Conservation (phyloP, 35 echinoderm and acorn worm species). For the Nesometra sesokonis region DNA sequence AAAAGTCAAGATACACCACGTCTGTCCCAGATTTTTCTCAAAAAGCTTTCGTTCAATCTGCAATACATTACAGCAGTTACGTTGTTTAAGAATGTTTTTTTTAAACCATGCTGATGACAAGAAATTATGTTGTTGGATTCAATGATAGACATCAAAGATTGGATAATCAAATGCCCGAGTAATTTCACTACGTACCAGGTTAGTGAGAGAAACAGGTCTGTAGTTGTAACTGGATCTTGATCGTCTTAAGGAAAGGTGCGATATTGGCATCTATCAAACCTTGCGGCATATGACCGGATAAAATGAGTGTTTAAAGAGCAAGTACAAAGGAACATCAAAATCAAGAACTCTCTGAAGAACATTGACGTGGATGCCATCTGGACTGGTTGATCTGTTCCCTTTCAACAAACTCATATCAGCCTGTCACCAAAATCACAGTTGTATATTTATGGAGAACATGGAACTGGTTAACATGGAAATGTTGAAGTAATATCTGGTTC, state of each 20-base stretch:
- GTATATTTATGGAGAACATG: neutral
- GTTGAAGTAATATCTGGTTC: neutral
- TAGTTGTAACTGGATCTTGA: too few relatives aligned
- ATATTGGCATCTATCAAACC: slow-evolving; percentile 49
- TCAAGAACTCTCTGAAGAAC: slow-evolving; percentile 20
- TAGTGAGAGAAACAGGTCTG: too few relatives aligned
- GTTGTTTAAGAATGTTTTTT: too few relatives aligned
- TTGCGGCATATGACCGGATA: slow-evolving; percentile 19
- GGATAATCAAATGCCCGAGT: too few relatives aligned
- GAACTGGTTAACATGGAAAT: neutral
- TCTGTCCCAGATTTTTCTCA: too few relatives aligned
- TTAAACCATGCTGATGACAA: too few relatives aligned
- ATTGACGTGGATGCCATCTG: slow-evolving; percentile 32
- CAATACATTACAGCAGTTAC: too few relatives aligned
- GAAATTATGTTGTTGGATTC: too few relatives aligned
- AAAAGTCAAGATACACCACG: too few relatives aligned
- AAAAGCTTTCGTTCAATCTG: too few relatives aligned
- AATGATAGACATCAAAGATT: too few relatives aligned
- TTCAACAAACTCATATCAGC: neutral
- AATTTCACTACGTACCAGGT: too few relatives aligned
- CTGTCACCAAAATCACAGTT: neutral
- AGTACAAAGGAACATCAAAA: slow-evolving; percentile 17
- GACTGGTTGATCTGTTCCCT: neutral
- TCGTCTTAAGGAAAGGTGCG: slow-evolving; percentile 25
- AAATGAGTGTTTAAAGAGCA: slow-evolving; percentile 19